Evolutionary conservation across 2,888 invertebrate genomes (phyloP).

Genomic region (Amblyteles armatorius): DNA sequence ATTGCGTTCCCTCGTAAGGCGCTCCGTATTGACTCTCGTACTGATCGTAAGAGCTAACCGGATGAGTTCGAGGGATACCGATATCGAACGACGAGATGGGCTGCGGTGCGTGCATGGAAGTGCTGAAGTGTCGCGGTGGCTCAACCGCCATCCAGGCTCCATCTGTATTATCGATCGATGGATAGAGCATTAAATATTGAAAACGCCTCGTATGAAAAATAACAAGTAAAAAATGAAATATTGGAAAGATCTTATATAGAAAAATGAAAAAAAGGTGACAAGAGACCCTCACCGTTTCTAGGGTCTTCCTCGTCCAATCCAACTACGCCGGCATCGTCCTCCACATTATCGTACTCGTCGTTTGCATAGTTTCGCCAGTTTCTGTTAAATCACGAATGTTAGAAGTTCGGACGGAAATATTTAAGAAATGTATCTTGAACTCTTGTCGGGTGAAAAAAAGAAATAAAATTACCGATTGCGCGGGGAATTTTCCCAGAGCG

Average conservation of each 20-base stretch:
- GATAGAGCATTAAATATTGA: background rate
- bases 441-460: background rate
- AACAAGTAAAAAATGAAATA: background rate
- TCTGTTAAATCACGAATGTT: slow-evolving; percentile 66
- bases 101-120: slow-evolving; percentile 69
- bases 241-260: background rate
- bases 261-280: background rate
- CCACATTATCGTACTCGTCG: slow-evolving; percentile 81
- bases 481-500: slow-evolving; percentile 82
- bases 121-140: slow-evolving; percentile 73
- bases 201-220: background rate
- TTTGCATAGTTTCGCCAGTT: slow-evolving; percentile 79
- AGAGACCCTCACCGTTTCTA: slow-evolving; percentile 73
- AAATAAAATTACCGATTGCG: slow-evolving; percentile 75
- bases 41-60: slow-evolving; percentile 78
- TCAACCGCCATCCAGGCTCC: slow-evolving; percentile 79
- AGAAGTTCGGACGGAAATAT: background rate
- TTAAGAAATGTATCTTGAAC: background rate
- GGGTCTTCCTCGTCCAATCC: slow-evolving; percentile 80
- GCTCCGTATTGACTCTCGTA: slow-evolving; percentile 76
- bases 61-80: slow-evolving; percentile 77
- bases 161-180: slow-evolving; percentile 69
- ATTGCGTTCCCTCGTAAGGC: slow-evolving; percentile 72
- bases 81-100: slow-evolving; percentile 73
- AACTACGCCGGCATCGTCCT: slow-evolving; percentile 77